Base-by-base conservation (phyloP, 2,888 invertebrate species). In the Volucella bombylans region DNA sequence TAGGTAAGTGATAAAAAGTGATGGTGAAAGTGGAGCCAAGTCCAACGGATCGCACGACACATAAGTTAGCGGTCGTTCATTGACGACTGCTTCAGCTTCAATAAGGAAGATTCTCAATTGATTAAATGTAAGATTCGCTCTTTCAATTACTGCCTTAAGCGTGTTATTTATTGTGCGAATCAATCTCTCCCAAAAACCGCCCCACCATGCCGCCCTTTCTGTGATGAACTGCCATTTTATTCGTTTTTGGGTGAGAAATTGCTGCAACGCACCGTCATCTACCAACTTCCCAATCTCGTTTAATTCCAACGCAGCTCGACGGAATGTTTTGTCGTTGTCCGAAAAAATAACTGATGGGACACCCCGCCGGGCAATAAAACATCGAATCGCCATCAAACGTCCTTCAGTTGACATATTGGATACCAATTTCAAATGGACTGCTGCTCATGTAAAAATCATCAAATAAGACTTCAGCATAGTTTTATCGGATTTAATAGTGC, bases 121-220 rank as follows among this genome's bases (percentile, higher is more conserved):
- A 4, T 69, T 52, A 43, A 67, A 68, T n/a, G 18, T 50, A 4
- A 61, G 52, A 8, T 45, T 52, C n/a, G 55, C 55, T 12, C 18
- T 43, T 10, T 57, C 49, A 15, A 79, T 64, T 1, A 45, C 57
- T 31, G 43, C 41, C 18, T 65, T 79, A 4, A 79, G 57, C 0
- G 57, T 41, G 23, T 69, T 79, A 14, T 72, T 55, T 11, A 78
- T 55, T 2, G 50, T 49, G 1, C 61, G 49, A 59, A 77, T 52
- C 8, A 77, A 50, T 11, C 77, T 59, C 38, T 77, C 77, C 69
- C 77, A 69, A 55, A 77, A 77, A n/a, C n/a, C n/a, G n/a, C n/a
- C n/a, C 69, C 71, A 69, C 77, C 68, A 77, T 38, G 68, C 38
- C 14, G 69, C 78, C 55, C 78, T 52, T 64, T 78, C 64, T 2